These are phyloP conservation scores for Channa maculata DNA, from an alignment of 2,113 vertebrate species.

Conservation along the genomic window DNA sequence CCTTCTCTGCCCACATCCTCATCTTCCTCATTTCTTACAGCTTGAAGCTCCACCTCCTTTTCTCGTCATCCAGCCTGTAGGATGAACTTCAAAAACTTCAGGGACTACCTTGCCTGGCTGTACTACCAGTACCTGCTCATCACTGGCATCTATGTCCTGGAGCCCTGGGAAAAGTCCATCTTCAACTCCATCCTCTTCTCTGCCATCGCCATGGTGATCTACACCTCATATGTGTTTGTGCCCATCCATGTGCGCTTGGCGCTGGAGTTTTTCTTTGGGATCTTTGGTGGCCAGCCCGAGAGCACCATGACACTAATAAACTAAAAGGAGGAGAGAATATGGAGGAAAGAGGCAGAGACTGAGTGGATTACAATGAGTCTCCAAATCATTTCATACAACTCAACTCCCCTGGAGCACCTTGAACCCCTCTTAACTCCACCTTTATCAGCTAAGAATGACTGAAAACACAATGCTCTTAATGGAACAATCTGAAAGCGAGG, in stretches of 20 bases:
- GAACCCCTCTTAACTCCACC: not conserved
- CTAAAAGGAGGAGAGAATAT: conserved; percentile 68
- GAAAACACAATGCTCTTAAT: conserved; percentile 51
- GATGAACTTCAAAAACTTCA: conserved; percentile 90
- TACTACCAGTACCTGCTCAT: conserved; percentile 98
- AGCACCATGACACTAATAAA: conserved; percentile 82
- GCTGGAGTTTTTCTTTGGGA: conserved; percentile 91
- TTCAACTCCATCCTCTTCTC: conserved; percentile 92
- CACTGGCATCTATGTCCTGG: conserved; percentile 94
- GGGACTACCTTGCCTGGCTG: conserved; percentile 92
- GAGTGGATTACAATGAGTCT: conserved; percentile 9
- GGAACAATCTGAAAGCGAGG: conserved; percentile 48
- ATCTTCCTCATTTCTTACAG: not conserved
- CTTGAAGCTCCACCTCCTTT: not conserved
- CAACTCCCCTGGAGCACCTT: not conserved
- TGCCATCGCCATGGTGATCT: conserved; percentile 92
- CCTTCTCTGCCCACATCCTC: not conserved
- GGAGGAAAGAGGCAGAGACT: not conserved
- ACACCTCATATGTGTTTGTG: conserved; percentile 95
- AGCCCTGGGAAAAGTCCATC: conserved; percentile 96
- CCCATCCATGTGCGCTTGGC: conserved; percentile 93
- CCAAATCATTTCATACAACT: conserved; percentile 23
- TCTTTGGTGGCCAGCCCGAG: conserved; percentile 86
- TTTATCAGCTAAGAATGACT: conserved; percentile 22
- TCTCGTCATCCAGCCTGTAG: conserved; percentile 31